Conservation (phyloP, 1,140 invertebrate genomes). For the Apis cerana region DNA sequence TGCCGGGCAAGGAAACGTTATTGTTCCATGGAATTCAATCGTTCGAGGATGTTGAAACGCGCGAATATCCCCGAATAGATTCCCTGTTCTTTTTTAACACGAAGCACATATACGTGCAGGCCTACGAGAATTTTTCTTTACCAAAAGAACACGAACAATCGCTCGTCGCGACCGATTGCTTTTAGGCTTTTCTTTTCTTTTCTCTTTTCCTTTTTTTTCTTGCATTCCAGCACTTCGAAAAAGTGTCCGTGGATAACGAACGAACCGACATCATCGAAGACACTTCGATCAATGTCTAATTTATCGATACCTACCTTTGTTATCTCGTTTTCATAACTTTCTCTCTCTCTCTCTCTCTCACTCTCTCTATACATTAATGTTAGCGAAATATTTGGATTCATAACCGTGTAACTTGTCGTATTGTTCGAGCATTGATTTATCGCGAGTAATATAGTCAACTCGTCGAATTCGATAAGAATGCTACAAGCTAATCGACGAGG, state of each 20-base stretch:
- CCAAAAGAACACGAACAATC: constrained; percentile 30
- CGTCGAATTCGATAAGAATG: not conserved
- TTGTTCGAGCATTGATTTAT: constrained; percentile 1
- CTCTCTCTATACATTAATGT: not conserved
- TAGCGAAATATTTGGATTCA: not conserved
- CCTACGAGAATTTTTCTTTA: constrained; percentile 42
- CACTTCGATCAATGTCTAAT: constrained; percentile 6
- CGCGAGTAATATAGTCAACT: not conserved
- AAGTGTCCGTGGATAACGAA: constrained; percentile 9
- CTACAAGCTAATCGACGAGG: constrained; percentile 9
- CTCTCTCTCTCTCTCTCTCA: not conserved
- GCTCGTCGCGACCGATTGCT: constrained; percentile 12
- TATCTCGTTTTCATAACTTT: not conserved
- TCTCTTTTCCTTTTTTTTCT: not conserved
- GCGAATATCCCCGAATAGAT: constrained; percentile 19
- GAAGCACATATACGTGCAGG: constrained; percentile 53
- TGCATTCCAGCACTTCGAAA: constrained; percentile 10
- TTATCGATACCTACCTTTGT: constrained; percentile 37
- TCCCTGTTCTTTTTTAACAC: constrained; percentile 23
- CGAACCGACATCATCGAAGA: constrained; percentile 29
- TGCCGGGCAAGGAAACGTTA: not conserved
- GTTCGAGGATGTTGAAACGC: constrained; percentile 27
- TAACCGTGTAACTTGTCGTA: not conserved
- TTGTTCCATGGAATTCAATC: not conserved
- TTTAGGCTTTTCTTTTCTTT: constrained; percentile 5